Percentiles rank a stretch among this genome's conserved stretches.
Conservation (phyloP, 2,797 vertebrate species). For the Calcarius lapponicus region DNA sequence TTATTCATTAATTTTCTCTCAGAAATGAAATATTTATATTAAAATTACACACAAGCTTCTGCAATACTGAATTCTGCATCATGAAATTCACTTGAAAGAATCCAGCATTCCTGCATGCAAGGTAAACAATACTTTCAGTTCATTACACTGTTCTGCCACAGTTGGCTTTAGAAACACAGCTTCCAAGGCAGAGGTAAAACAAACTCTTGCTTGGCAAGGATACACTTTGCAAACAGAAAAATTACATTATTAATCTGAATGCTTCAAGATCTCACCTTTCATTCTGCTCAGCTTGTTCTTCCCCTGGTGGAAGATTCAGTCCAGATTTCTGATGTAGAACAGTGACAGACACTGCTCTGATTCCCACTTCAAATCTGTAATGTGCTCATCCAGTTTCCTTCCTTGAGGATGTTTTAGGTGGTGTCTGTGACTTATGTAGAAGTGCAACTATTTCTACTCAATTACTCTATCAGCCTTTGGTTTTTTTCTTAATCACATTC, state of each 20-base stretch:
- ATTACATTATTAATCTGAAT: background rate
- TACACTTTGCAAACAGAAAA: background rate
- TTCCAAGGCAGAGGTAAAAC: background rate
- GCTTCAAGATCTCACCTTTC: constrained; percentile 75
- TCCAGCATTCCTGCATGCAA: background rate
- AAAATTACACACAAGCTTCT: background rate
- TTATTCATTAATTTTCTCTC: background rate
- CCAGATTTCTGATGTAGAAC: constrained; percentile 12
- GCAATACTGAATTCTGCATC: background rate
- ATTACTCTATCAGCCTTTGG: constrained; percentile 27
- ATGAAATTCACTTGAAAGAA: background rate
- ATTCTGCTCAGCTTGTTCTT: constrained; percentile 57
- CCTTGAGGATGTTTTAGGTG: background rate
- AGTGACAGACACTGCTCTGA: background rate
- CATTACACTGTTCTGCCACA: background rate
- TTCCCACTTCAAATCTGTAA: background rate
- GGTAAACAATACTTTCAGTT: background rate
- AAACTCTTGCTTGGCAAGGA: background rate
- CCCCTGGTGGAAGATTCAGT: background rate
- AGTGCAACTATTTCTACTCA: background rate
- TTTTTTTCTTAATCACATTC: constrained; percentile 13
- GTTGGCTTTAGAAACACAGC: background rate
- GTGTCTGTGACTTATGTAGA: background rate
- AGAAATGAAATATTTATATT: background rate
- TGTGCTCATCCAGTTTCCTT: background rate